These are phyloP conservation scores for Girardinus metallicus DNA, from an alignment of 2,797 vertebrate genomes.

Conservation along the genomic window DNA sequence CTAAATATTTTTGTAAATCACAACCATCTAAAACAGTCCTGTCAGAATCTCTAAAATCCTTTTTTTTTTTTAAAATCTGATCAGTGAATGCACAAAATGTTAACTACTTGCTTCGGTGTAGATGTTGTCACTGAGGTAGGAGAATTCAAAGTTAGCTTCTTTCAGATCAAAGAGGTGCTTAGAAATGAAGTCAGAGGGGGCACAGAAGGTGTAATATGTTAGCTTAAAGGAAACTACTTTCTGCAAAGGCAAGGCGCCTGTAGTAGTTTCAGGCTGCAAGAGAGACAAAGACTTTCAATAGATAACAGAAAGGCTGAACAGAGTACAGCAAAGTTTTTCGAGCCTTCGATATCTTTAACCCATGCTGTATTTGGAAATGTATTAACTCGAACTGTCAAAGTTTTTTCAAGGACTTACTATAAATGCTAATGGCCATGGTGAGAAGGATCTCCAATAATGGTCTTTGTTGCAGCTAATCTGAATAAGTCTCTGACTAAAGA, in stretches of 20 bases:
- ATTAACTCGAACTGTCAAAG: background rate
- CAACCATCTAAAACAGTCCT: background rate
- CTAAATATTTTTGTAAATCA: background rate
- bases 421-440: background rate
- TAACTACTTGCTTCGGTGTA: background rate
- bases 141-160: background rate
- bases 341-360: background rate
- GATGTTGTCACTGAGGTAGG: background rate
- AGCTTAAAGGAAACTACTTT: background rate
- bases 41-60: background rate
- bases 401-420: background rate
- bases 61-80: background rate
- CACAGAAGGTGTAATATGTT: background rate
- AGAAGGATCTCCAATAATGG: background rate
- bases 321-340: background rate
- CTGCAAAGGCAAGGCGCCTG: background rate
- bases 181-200: background rate
- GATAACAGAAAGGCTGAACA: background rate
- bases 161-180: background rate
- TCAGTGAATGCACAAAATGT: background rate
- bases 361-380: background rate
- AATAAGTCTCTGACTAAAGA: background rate
- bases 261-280: background rate
- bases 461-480: background rate
- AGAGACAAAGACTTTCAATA: background rate